A percentile compares a stretch with the other conserved stretches of the same genome.
phyloP scores from a whole-genome alignment of 2,888 invertebrate genomes.

The Euplexia lucipara region DNA sequence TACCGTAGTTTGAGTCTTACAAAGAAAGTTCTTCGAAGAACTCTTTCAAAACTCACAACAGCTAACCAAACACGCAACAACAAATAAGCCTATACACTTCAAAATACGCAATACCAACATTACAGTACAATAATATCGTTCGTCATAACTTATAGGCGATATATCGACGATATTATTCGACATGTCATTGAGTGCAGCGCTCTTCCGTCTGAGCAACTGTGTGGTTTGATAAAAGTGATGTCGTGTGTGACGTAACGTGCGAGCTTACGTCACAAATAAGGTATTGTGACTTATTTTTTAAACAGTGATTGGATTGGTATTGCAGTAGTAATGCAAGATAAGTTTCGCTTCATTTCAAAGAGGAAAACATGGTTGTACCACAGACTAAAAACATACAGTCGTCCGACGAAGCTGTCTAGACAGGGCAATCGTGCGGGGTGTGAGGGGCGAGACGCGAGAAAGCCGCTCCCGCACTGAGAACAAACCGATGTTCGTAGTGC shows the following conservation, averaged over 20 bases:
- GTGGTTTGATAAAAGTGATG: slow-evolving; percentile 39
- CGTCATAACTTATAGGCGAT: slow-evolving; percentile 41
- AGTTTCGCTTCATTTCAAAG: background rate
- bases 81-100: slow-evolving; percentile 4
- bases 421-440: no score
- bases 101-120: slow-evolving; percentile 37
- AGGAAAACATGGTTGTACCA: no score
- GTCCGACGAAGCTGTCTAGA: no score
- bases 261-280: slow-evolving; percentile 24
- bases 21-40: background rate
- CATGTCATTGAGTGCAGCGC: slow-evolving; percentile 10
- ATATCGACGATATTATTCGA: slow-evolving; percentile 29
- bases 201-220: slow-evolving; percentile 41
- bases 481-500: no score
- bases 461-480: no score
- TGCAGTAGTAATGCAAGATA: background rate
- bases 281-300: slow-evolving; percentile 35
- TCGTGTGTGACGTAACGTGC: slow-evolving; percentile 3
- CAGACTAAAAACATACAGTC: no score
- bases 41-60: slow-evolving; percentile 16
- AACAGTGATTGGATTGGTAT: slow-evolving; percentile 12
- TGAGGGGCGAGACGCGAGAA: no score
- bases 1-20: no score
- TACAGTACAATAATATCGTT: slow-evolving; percentile 41
- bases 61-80: slow-evolving; percentile 2